Base-by-base conservation (phyloP, 2,888 invertebrate genomes). In the Cosmorhoe ocellata region DNA sequence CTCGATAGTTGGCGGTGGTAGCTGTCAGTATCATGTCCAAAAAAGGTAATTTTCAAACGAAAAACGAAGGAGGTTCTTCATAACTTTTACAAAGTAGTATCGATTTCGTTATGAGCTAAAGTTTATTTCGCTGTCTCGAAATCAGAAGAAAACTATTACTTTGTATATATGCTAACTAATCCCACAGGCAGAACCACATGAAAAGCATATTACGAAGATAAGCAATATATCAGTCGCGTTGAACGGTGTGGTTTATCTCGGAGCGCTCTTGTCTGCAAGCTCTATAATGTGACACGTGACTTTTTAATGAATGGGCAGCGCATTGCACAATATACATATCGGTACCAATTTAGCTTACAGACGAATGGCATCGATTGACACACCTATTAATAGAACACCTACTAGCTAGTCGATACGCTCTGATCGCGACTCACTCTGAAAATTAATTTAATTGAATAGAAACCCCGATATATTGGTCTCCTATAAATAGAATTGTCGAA, bases 301-400 rank as follows among this genome's bases (percentile, higher is more conserved):
- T 66, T 61, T 68, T 55, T 73, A 73, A 77, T 79, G 78, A 79
- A 80, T 77, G 77, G 61, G 63, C 51, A 10, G 60, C 65, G 65
- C 72, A 66, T 73, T 67, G 72, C 69, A 66, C 67, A 66, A 69
- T 66, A n/a, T n/a, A n/a, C n/a, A 72, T 79, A 78, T 76, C 71
- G 69, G 61, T 48, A 66, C 74, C 71, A 71, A 74, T 81, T 69
- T 71, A 72, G 72, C 66, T 63, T 61, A 57, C 65, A 71, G 74
- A 76, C 76, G 71, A 76, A 76, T 69, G 75, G 67, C 69, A 69
- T 61, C 76, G 76, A 80, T 81, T 81, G 79, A 80, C 79, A 78
- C 62, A 39, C 59, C 79, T 81, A 82, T 75, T 68, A 71, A 66
- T 82, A 79, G 77, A 66, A 59, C 58, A 64, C 81, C 78, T 75